These are phyloP conservation scores for Triplophysa bombifrons DNA, from an alignment of 2,797 vertebrate species.

Conservation along the genomic window DNA sequence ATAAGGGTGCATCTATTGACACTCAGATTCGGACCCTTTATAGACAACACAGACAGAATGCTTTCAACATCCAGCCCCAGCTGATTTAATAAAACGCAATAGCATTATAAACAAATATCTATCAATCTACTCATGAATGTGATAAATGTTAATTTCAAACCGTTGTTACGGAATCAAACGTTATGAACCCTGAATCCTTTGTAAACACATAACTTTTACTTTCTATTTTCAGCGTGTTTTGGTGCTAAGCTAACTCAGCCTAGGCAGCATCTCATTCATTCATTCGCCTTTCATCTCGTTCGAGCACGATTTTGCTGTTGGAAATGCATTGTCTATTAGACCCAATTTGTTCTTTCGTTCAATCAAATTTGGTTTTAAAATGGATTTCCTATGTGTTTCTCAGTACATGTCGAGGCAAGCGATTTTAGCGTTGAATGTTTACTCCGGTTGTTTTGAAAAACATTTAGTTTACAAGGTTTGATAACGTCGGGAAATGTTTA, in stretches of 20 bases:
- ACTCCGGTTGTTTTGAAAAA: neutral
- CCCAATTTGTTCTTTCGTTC: neutral
- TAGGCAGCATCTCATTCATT: constrained; percentile 6
- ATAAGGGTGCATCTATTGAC: neutral
- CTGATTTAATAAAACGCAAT: constrained; percentile 10
- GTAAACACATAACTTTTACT: neutral
- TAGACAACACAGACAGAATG: neutral
- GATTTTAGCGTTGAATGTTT: neutral
- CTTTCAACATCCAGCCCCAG: neutral
- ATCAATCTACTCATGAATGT: neutral
- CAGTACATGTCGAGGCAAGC: neutral
- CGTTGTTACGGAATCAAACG: neutral
- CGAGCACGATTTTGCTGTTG: neutral
- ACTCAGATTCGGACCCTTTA: neutral
- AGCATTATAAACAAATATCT: neutral
- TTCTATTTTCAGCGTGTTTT: neutral
- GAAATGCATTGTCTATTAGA: neutral
- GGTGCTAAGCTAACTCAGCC: neutral
- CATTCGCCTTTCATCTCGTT: neutral
- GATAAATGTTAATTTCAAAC: neutral
- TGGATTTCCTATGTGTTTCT: neutral
- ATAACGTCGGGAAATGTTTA: neutral
- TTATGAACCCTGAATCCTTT: neutral
- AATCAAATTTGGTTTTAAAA: neutral
- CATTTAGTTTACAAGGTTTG: too few species aligned